phyloP scores from a whole-genome alignment of 1,140 invertebrate genomes.

The Akabosia matsudoensis region DNA sequence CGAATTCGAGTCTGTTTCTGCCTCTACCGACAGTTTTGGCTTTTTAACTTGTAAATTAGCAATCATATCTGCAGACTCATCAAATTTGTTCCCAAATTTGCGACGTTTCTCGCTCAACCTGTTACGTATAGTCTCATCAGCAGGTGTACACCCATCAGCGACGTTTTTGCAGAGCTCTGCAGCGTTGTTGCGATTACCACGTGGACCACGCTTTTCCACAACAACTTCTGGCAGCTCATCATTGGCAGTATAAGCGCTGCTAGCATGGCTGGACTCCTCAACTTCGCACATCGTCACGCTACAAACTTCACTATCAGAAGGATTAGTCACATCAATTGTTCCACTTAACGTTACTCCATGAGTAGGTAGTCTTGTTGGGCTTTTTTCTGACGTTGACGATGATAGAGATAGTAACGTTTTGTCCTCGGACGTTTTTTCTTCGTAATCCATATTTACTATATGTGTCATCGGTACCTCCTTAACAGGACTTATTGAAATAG shows the following conservation, averaged over 20 bases:
- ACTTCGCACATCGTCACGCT: constrained; percentile 2
- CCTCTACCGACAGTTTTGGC: not conserved
- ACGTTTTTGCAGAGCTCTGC: no score
- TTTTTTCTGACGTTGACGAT: not conserved
- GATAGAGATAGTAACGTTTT: not conserved
- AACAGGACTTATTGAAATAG: not conserved
- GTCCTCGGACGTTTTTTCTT: not conserved
- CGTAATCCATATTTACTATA: not conserved
- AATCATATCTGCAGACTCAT: not conserved
- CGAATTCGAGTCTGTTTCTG: not conserved
- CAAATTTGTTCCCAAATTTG: not conserved
- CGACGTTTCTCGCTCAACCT: not conserved
- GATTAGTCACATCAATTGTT: not conserved
- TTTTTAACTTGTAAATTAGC: not conserved
- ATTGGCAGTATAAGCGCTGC: not conserved
- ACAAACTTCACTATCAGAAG: not conserved
- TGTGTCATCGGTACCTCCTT: not conserved
- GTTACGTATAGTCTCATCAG: not conserved
- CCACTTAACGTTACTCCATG: not conserved
- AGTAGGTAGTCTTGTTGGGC: not conserved
- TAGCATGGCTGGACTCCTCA: no score
- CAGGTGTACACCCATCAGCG: no score
- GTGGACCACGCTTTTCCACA: not conserved
- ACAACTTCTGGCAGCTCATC: no score
- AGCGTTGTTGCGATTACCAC: no score